Evolutionary conservation across 1,140 invertebrate species (phyloP).

Genomic region (Nebria ingens): DNA sequence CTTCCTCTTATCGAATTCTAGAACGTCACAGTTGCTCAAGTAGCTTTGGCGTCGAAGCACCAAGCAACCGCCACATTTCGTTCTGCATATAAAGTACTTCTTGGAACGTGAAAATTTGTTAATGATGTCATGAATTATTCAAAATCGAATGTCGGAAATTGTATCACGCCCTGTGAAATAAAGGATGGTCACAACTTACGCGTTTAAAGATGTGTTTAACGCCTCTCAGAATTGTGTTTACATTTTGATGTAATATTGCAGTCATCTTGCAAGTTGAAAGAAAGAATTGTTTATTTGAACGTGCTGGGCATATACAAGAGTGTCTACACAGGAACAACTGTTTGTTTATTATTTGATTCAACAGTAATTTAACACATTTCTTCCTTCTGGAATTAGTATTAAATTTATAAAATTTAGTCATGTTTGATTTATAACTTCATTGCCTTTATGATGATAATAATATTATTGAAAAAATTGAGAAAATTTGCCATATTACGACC

Average conservation of each 20-base stretch:
- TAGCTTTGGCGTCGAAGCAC: not conserved
- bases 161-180: slow-evolving; percentile 1
- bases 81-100: slow-evolving; percentile 17
- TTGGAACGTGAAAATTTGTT: slow-evolving; percentile 19
- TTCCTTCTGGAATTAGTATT: too few species aligned
- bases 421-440: too few species aligned
- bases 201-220: slow-evolving; percentile 1
- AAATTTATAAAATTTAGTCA: too few species aligned
- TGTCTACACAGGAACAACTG: too few species aligned
- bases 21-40: too few species aligned
- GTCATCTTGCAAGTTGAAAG: not conserved
- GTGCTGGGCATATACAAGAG: too few species aligned
- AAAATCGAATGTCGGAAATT: slow-evolving; percentile 12
- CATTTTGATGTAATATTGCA: not conserved
- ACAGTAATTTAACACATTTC: too few species aligned
- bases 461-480: too few species aligned
- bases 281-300: not conserved
- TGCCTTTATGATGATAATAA: too few species aligned
- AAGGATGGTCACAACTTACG: not conserved
- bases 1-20: too few species aligned
- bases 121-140: slow-evolving; percentile 20
- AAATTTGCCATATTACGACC: too few species aligned
- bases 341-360: too few species aligned
- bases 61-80: slow-evolving; percentile 6
- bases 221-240: not conserved